Percentiles rank a stretch among this genome's conserved stretches.
Conservation (phyloP, 2,888 invertebrate genomes). For the Drosophila nr. fundita region DNA sequence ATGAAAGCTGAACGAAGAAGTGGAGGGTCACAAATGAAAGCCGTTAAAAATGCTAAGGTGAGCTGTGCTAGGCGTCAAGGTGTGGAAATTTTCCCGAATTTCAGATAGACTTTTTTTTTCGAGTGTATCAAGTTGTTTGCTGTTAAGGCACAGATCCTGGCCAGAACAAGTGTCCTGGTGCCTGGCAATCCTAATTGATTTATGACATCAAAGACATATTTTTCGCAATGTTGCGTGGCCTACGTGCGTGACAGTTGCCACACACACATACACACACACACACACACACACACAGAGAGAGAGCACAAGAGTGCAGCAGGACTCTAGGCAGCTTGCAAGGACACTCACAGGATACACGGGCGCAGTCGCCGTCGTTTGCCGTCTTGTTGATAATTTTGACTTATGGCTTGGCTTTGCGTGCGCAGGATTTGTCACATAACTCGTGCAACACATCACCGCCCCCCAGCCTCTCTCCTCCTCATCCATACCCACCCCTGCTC, state of each 20-base stretch:
- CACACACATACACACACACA: conserved; percentile 34
- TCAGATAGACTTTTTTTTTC: neutral
- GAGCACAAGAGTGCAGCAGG: conserved; percentile 6
- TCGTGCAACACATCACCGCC: conserved; percentile 36
- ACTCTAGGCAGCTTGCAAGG: conserved; percentile 28
- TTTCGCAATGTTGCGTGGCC: conserved; percentile 84
- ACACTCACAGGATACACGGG: conserved; percentile 40
- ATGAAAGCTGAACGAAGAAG: neutral
- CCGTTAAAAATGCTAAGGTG: no score
- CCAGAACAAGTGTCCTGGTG: conserved; percentile 42
- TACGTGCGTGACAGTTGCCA: conserved; percentile 83
- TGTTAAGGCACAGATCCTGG: conserved; percentile 67
- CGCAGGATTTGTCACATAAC: conserved; percentile 77
- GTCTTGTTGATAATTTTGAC: conserved; percentile 84
- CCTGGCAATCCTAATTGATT: conserved; percentile 81
- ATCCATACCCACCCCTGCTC: neutral
- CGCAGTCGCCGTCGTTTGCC: conserved; percentile 56
- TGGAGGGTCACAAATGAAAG: no score
- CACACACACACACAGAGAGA: conserved; percentile 6
- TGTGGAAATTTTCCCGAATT: neutral
- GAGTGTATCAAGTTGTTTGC: conserved; percentile 68
- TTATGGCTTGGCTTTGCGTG: conserved; percentile 78
- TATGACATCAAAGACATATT: conserved; percentile 85
- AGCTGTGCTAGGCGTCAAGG: no score
- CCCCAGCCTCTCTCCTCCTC: neutral